Evolutionary conservation across 1,140 invertebrate species (phyloP), one percentile per base, ranked within the genome.

Genomic region (Cydia fagiglandana): DNA sequence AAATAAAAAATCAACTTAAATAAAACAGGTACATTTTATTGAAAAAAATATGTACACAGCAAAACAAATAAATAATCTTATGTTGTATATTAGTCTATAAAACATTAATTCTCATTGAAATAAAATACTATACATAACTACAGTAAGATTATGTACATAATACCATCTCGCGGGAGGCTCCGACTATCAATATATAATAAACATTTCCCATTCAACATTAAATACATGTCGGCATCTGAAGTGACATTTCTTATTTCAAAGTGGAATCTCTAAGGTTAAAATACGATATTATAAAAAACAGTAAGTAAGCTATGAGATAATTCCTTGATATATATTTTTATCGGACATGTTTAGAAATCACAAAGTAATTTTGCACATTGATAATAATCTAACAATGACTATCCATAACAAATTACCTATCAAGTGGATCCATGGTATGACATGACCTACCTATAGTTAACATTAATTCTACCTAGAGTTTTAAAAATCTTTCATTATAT

Each of bases 51-150:
- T 92, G 88, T 92, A 92, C 91, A 91, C 91, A 91, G 89, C 89
- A 92, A 92, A 92, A 92, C 91, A 92, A 92, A 92, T 92, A 92
- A 92, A 92, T 92, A 92, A 92, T 92, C 91, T 92, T 92, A 92
- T 90, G 78, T 91, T 90, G 91, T 92, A 92, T 92, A 92, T 92
- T 92, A 91, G 86, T 92, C 89, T 91, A 91, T 91, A 92, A 92
- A 92, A 92, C 91, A 92, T 92, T 92, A 91, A 92, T 91, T 92
- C 53, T 90, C 91, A 90, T 86, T 86, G 89, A 92, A 92, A 92
- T 92, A 92, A 90, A 89, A 90, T 92, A 91, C 89, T 92, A 91
- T 92, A 92, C 91, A 92, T 91, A 92, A 91, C 89, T 92, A 92
- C 88, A 88, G 79, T 88, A 88, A 86, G 84, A 90, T 86, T 92